Conservation (phyloP, 2,888 invertebrate genomes). For the Metacarcinus magister region DNA sequence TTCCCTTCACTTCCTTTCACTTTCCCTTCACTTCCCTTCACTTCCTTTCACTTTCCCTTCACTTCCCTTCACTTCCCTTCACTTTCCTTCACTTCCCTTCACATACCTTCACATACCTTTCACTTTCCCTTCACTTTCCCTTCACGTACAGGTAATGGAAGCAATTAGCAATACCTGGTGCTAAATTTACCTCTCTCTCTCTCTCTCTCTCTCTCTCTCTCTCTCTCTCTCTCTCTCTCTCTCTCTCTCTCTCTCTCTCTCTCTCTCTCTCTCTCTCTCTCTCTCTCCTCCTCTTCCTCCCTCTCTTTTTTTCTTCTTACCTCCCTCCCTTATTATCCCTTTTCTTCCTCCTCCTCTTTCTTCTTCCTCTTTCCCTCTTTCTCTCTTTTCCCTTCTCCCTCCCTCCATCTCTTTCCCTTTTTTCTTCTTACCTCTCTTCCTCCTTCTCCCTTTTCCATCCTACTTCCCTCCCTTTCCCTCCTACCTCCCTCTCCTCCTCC, state of each 20-base stretch:
- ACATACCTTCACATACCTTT: too few species aligned
- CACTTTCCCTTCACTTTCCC: background rate
- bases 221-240: background rate
- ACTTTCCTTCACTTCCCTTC: background rate
- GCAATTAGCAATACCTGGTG: background rate
- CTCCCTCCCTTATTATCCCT: background rate
- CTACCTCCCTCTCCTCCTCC: background rate
- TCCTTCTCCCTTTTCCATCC: background rate
- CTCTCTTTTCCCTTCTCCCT: background rate
- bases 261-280: background rate
- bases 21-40: too few species aligned
- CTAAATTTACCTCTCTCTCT: background rate
- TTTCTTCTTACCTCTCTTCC: background rate
- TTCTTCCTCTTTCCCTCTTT: background rate
- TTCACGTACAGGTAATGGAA: background rate
- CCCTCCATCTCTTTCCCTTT: background rate
- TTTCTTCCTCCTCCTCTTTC: background rate
- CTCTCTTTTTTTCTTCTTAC: background rate
- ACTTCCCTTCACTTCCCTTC: background rate
- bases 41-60: background rate
- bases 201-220: slow-evolving; percentile 44
- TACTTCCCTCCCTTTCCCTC: too few species aligned
- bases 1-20: too few species aligned
- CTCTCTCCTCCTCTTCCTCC: background rate
- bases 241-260: background rate